Evolutionary conservation across 2,797 vertebrate genomes (phyloP), one percentile per base, ranked within the genome.

Genomic region (Hoplostethus mediterraneus): DNA sequence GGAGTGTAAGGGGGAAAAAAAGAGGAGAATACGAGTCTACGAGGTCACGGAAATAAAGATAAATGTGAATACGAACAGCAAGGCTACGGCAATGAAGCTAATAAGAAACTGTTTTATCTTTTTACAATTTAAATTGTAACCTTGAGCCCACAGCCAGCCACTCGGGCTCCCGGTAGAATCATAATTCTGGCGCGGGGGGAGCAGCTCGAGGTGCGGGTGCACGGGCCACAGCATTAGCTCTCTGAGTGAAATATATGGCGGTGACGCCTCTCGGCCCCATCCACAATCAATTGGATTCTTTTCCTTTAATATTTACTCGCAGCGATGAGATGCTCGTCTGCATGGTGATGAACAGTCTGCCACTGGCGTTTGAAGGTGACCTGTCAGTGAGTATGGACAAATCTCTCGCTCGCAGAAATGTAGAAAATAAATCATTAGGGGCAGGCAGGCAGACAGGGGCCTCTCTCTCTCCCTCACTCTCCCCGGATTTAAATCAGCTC

Each of bases 391-490:
- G 95, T 97, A 97, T 98, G 97, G 98, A 99, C 98, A 99, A 99
- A 99, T 99, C 97, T 98, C 96, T 98, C 97, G 98, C 98, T 98
- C 95, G 96, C 97, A 97, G 97, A 99, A 99, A 98, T 97, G 97
- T 98, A 98, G 97, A 98, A 98, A 99, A 99, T 99, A 99, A 99
- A 99, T 99, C 97, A 99, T 98, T 98, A 98, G 92, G 98, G 97
- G 92, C 96, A 95, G 96, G 96, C 96, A 96, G 97, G 92, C 90
- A 89, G 92, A 94, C 92, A 90, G 84, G 79, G 88, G 81, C 87
- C 87, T 77, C 90, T 85, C 86, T 83, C 86, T 77, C 81, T 87
- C 86, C 69, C 89, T 83, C 92, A 81, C 87, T 92, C 89, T 87
- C 95, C 95, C 94, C 90, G 96, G 97, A 98, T 99, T 99, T 98